Evolutionary conservation across 2,113 vertebrate genomes (phyloP).

Genomic region (Gavia stellata): DNA sequence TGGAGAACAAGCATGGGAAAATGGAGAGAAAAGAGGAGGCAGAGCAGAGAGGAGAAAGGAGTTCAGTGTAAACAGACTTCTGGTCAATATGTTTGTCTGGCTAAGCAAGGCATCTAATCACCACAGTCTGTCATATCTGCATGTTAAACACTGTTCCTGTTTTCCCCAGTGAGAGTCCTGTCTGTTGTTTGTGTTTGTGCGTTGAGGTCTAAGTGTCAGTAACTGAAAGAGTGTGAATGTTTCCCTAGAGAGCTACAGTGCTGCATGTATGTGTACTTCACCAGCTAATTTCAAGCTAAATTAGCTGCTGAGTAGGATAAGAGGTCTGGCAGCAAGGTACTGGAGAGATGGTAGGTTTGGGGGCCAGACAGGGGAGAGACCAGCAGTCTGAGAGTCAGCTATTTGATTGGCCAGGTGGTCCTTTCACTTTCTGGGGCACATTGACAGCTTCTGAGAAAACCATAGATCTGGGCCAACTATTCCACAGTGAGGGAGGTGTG

Average conservation of each 20-base stretch:
- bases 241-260: neutral
- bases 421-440: neutral
- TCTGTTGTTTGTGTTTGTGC: neutral
- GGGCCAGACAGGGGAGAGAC: neutral
- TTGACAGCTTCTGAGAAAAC: neutral
- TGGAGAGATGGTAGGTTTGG: neutral
- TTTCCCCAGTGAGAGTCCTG: neutral
- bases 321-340: neutral
- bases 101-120: neutral
- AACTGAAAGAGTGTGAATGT: neutral
- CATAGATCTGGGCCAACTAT: neutral
- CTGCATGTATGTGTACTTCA: neutral
- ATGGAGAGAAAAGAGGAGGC: neutral
- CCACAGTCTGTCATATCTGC: neutral
- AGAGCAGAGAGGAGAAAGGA: neutral
- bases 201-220: neutral
- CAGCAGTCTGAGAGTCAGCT: neutral
- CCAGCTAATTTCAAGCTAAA: neutral
- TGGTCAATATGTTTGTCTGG: neutral
- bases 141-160: neutral
- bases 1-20: neutral
- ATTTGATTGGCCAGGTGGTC: neutral
- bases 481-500: rapidly evolving
- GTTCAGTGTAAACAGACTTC: neutral
- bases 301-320: neutral